Evolutionary conservation across 2,797 vertebrate species (phyloP).

Genomic region (Ambastaia sidthimunki): DNA sequence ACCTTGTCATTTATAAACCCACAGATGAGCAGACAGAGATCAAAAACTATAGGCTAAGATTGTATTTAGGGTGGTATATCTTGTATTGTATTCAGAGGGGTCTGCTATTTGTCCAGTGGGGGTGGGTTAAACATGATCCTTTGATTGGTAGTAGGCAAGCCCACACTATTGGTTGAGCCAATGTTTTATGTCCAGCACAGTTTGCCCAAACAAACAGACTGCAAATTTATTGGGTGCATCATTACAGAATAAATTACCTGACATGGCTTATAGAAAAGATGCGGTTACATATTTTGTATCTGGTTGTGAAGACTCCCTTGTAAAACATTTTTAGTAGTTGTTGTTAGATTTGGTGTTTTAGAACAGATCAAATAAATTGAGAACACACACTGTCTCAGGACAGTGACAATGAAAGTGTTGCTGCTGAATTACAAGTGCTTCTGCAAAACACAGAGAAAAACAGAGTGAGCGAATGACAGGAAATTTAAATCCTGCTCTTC

Average conservation of each 20-base stretch:
- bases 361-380: background rate
- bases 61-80: no score
- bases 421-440: conserved; percentile 10
- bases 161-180: background rate
- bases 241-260: background rate
- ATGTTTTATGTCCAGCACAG: background rate
- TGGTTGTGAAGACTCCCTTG: background rate
- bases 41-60: no score
- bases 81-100: no score
- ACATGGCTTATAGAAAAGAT: background rate
- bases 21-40: no score
- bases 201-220: background rate
- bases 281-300: background rate
- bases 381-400: background rate
- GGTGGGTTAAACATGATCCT: no score
- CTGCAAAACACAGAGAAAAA: background rate
- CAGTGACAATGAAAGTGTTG: conserved; percentile 11
- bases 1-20: no score
- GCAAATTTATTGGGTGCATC: background rate
- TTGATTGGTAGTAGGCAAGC: background rate
- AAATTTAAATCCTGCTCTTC: conserved; percentile 16
- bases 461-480: background rate
- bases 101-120: no score
- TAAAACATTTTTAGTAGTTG: background rate
- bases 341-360: conserved; percentile 16